These are phyloP conservation scores for Pemphredon lugubris DNA, from an alignment of 2,888 invertebrate species.

Conservation along the genomic window DNA sequence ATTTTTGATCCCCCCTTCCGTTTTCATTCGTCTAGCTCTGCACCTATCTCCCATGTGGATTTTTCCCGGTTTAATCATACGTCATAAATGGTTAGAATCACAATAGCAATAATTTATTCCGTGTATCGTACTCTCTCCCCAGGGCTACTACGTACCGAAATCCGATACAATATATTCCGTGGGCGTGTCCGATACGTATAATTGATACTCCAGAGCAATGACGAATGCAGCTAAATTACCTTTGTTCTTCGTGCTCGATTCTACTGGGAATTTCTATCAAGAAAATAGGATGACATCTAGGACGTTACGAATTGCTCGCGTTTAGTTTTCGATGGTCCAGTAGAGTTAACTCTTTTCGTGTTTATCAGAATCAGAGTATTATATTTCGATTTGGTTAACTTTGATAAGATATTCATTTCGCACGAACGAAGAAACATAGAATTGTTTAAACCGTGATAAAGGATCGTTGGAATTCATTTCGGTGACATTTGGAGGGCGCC, in stretches of 20 bases:
- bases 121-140: not conserved
- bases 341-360: too few species aligned
- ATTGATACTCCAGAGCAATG: constrained; percentile 16
- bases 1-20: too few species aligned
- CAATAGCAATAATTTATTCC: not conserved
- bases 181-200: constrained; percentile 27
- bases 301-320: not conserved
- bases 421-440: not conserved
- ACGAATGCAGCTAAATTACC: constrained; percentile 1
- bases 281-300: not conserved
- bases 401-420: not conserved
- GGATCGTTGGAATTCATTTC: too few species aligned
- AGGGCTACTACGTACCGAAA: constrained; percentile 1
- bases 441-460: not conserved
- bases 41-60: too few species aligned
- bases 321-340: too few species aligned
- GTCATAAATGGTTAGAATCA: not conserved
- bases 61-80: not conserved
- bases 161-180: constrained; percentile 8
- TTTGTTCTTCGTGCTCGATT: not conserved
- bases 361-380: too few species aligned
- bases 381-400: too few species aligned
- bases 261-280: not conserved
- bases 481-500: too few species aligned
- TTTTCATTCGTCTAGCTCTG: too few species aligned